Percentiles rank a stretch among this genome's conserved stretches.
Conservation (phyloP, 2,797 vertebrate genomes). For the Acrossocheilus wenchowensis region DNA sequence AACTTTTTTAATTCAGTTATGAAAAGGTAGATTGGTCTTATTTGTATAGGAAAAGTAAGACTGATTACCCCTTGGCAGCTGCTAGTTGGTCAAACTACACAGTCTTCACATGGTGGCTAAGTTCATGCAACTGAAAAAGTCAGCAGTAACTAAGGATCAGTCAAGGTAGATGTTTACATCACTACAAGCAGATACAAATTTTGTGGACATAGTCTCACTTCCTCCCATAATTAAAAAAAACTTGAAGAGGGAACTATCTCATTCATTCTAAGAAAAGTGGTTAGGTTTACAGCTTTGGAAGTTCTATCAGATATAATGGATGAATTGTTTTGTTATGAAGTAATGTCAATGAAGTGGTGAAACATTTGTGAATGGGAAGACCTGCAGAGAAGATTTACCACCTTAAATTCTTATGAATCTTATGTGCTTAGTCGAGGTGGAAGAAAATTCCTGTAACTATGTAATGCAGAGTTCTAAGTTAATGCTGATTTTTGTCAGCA, state of each 20-base stretch:
- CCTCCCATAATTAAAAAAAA: conserved; percentile 31
- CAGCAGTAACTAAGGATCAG: not conserved
- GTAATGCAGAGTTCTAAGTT: not conserved
- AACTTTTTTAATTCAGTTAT: no score
- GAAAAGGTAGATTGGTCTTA: no score
- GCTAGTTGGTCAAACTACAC: no score
- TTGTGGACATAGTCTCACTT: conserved; percentile 42
- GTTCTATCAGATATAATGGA: conserved; percentile 30
- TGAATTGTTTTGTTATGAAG: not conserved
- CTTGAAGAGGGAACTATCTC: conserved; percentile 56
- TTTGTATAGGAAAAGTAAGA: no score
- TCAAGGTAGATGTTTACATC: not conserved
- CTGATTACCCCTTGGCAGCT: no score
- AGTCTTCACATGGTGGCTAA: no score
- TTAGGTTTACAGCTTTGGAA: conserved; percentile 33
- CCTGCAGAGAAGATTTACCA: not conserved
- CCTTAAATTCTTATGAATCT: conserved; percentile 27
- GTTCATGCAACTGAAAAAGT: not conserved
- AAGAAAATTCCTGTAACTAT: not conserved
- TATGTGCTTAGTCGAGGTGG: not conserved
- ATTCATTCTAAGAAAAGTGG: conserved; percentile 33
- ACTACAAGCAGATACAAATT: not conserved
- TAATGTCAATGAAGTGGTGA: not conserved
- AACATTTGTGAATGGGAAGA: conserved; percentile 48
- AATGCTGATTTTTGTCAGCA: not conserved